Base-by-base conservation (phyloP, 2,888 invertebrate genomes). In the Scrobipalpa atriplicella region DNA sequence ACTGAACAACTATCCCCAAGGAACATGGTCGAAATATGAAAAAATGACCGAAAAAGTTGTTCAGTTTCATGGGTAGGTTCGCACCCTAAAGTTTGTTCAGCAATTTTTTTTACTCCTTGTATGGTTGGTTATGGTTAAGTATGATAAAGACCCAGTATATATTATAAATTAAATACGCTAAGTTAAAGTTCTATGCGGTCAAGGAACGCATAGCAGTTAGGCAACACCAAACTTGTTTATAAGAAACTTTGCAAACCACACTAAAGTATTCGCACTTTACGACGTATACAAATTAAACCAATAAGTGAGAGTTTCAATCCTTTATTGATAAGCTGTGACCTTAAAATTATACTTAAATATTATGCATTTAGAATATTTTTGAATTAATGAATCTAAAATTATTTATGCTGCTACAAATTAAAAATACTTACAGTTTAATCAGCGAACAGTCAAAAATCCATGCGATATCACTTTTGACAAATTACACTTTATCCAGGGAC, bases 221-320 rank as follows among this genome's bases (percentile, higher is more conserved):
- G 72, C 69, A 74, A 74, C 61, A 18, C 54, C 61, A 65, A 72
- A 74, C 74, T 70, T 69, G 73, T 47, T 47, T 52, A 52, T 18
- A 19, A 19, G 52, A 9, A 52, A 52, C 18, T 9, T 52, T 19
- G 19, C 8, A 52, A 52, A 43, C n/a, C n/a, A n/a, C n/a, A n/a
- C n/a, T n/a, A n/a, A n/a, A n/a, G 6, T 16, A 47, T 47, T 47
- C 47, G n/a, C 47, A 47, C 47, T 16, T 47, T 2, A 47, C n/a
- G n/a, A n/a, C n/a, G n/a, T n/a, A n/a, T 6, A n/a, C 16, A 16
- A 47, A 54, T 54, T 54, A 19, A 54, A 9, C 54, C 21, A 21
- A 54, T n/a, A 19, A 54, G 54, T 54, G 21, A 54, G 54, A 54
- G 54, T 54, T 54, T 18, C 10, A 21, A 10, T 54, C 7, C 21